Base-by-base conservation (phyloP, 1,140 invertebrate species). In the Xylocopa sonorina region DNA sequence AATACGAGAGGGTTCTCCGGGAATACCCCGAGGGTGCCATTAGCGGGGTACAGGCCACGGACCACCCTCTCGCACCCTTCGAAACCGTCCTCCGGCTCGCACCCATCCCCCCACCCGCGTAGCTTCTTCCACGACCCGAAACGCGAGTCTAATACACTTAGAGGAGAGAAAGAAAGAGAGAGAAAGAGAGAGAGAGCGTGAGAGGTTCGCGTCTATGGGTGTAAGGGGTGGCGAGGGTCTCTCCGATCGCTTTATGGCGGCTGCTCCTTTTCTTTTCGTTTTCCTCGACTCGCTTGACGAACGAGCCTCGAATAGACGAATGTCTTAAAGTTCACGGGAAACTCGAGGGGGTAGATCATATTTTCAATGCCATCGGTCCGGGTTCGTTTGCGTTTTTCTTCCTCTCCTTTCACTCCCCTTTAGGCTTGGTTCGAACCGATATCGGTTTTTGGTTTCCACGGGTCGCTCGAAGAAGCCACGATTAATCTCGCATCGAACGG, bases 1-100 rank as follows among this genome's bases (percentile, higher is more conserved):
- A 93, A 93, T 92, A 92, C 88, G 91, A 88, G 88, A 89, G 89
- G 89, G 88, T 91, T 91, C 88, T 89, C 85, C 82, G 87, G 88
- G 89, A 87, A 91, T 92, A 90, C 89, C 92, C 91, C 92, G 85
- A 91, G 92, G 91, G 92, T 92, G 88, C 91, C 91, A 93, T 93
- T 93, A 93, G 90, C 87, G 88, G 90, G 92, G 90, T 89, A 92
- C 89, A 90, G 86, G 83, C 60, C 78, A 81, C 77, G 81, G 78
- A 80, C 80, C 80, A 80, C 76, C 84, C 82, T 88, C 87, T 89
- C 78, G 58, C 81, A 80, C 81, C 73, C 80, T 85, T 83, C 71
- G 69, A 69, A 78, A 81, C 78, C 80, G 78, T 82, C 80, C 84
- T 78, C 73, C 72, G 78, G 78, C 77, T 86, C 76, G 57, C 83